Evolutionary conservation across 2,888 invertebrate genomes (phyloP), one percentile per base, ranked within the genome.

Genomic region (Aphelenchoides bicaudatus): DNA sequence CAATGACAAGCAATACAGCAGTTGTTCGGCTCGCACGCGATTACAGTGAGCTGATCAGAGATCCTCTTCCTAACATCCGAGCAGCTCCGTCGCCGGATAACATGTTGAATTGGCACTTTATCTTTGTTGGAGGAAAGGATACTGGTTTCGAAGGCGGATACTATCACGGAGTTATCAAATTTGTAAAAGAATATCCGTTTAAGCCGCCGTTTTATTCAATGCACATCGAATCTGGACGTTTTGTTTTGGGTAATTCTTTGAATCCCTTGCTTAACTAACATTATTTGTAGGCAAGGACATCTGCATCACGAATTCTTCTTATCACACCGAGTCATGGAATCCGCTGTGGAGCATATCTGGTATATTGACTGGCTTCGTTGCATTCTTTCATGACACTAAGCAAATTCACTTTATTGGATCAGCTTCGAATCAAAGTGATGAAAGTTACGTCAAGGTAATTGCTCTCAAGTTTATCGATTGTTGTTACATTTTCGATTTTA

Each of bases 291-390:
- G n/a, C n/a, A 8, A 43, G 23, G 25, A 43, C 10, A n/a, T 43
- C 8, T 43, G 43, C 43, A 21, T 43, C 23, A 19, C 43, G 43
- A 43, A 43, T 25, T 43, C 43, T 6, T 10, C 16, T n/a, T 43
- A 8, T n/a, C 43, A 43, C 43, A 43, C 16, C 21, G 43, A 43
- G 43, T 21, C 10, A 10, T 43, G 43, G 43, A 43, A 43, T n/a
- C 43, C 43, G 10, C 43, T 43, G 10, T 43, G 43, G 43, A 43
- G 21, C 23, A 25, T 21, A 8, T 10, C 21, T n/a, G 43, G 16
- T 8, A 10, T 43, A 6, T 8, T 43, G 10, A 43, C 10, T n/a
- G 43, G 43, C 23, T 6, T 43, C 23, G 23, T 43, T 6, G 16
- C 10, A 6, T 21, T 43, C 23, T 43, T 43, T 25, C 43, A 43